These are phyloP conservation scores for Rissa tridactyla DNA, from an alignment of 2,113 vertebrate species.

Conservation along the genomic window DNA sequence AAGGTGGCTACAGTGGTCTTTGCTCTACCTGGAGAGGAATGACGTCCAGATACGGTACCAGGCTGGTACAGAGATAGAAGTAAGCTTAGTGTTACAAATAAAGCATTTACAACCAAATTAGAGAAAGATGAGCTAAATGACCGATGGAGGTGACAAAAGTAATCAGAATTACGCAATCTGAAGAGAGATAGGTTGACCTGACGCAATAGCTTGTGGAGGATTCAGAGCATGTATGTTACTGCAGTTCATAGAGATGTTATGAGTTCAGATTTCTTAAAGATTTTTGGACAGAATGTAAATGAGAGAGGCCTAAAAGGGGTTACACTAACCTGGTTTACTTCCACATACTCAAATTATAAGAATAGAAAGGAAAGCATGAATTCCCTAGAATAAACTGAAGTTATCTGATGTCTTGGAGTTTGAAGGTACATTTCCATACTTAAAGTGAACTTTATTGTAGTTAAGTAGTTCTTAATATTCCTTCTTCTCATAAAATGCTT, in stretches of 20 bases:
- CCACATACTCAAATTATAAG: neutral
- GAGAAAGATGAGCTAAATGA: neutral
- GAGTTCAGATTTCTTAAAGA: neutral
- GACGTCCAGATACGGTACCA: neutral
- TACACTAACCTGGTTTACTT: neutral
- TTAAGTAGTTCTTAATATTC: neutral
- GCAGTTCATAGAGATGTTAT: neutral
- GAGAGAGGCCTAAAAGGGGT: neutral
- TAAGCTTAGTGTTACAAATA: neutral
- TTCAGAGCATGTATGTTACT: neutral
- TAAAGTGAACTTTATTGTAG: neutral
- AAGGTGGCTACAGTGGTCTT: neutral
- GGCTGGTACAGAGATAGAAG: neutral
- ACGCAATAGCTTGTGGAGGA: neutral
- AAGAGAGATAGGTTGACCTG: neutral
- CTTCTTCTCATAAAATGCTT: neutral
- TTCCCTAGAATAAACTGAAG: neutral
- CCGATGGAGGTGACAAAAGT: neutral
- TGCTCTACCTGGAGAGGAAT: neutral
- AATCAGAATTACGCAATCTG: neutral
- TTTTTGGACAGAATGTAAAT: neutral
- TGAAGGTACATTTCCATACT: rapidly evolving
- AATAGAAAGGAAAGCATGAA: neutral
- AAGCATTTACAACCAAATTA: neutral
- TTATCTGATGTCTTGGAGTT: neutral